These are phyloP conservation scores for Cyclophora albipunctata DNA, from an alignment of 2,888 invertebrate genomes.

Conservation along the genomic window DNA sequence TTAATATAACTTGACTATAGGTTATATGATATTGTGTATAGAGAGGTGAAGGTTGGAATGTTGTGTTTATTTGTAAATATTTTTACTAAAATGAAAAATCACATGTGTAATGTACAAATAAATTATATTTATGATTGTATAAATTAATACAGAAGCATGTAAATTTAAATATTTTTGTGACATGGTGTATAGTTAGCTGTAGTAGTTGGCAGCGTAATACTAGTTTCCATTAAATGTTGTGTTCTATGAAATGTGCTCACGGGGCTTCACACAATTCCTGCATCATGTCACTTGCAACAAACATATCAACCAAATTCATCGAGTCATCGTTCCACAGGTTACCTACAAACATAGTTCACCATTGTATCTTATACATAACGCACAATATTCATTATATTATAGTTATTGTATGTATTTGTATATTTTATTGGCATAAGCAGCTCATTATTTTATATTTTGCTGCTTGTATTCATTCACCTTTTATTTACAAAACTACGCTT, in stretches of 20 bases:
- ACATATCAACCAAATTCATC: slow-evolving; percentile 58
- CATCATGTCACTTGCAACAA: slow-evolving; percentile 56
- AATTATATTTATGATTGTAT: slow-evolving; percentile 61
- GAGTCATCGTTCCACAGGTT: slow-evolving; percentile 34
- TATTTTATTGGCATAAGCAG: slow-evolving; percentile 12
- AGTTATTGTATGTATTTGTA: slow-evolving; percentile 19
- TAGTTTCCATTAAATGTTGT: slow-evolving; percentile 51
- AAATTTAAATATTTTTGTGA: slow-evolving; percentile 68
- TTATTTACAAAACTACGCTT: slow-evolving; percentile 24
- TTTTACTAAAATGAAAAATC: slow-evolving; percentile 41
- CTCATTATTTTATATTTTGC: slow-evolving; percentile 19
- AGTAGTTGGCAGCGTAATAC: slow-evolving; percentile 40
- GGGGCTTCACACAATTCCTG: slow-evolving; percentile 62
- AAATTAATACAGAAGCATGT: slow-evolving; percentile 47
- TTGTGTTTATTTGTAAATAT: slow-evolving; percentile 69
- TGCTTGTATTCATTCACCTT: slow-evolving; percentile 43
- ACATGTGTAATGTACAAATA: slow-evolving; percentile 68
- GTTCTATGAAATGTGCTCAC: slow-evolving; percentile 37
- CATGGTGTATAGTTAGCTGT: slow-evolving; percentile 58
- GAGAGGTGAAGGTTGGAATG: slow-evolving; percentile 47
- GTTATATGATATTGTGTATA: slow-evolving; percentile 47
- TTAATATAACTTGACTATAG: slow-evolving; percentile 40
- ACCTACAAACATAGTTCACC: slow-evolving; percentile 28
- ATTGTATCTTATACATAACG: slow-evolving; percentile 36
- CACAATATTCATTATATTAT: slow-evolving; percentile 33